Evolutionary conservation across 2,113 vertebrate species (phyloP), one percentile per base, ranked within the genome.

Genomic region (Notechis scutatus): DNA sequence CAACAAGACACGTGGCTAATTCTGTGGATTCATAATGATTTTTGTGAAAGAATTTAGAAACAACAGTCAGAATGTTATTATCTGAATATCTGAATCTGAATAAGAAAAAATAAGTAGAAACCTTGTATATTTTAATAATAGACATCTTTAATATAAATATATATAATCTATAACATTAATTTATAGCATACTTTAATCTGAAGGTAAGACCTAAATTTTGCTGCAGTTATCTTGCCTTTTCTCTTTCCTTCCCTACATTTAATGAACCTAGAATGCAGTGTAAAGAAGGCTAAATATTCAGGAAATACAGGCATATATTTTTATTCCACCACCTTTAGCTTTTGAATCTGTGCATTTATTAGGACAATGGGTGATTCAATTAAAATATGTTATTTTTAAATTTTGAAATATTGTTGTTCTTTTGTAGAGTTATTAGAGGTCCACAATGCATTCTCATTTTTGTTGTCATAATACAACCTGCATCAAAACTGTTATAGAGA

Each of bases 11-110:
- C 3, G 94, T 91, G 90, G 93, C 93, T 92, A 92, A 59, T 94
- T 95, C 91, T 85, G 91, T 94, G 93, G 91, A 5, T 95, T 95
- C 59, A 94, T 92, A 95, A 94, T 50, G 56, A 57, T 92, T 92
- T 81, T 85, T 69, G 54, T 94, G 90, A 95, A 93, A 95, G n/a
- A 94, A 34, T 90, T 56, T 92, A 45, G 42, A 42, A 52, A 54
- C 23, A 54, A 87, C 86, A 54, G 90, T 90, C 6, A 55, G 34
- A 34, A 1, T 92, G 3, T 93, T 95, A 91, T 64, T 93, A 74
- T 88, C 8, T 64, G 50, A 87, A 34, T 54, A 39, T 88, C 85
- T 88, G 56, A 87, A 21, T 34, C 47, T 24, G 90, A 21, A 91
- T 26, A 20, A 88, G 20, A 5, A 34, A 85, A 15, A 29, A 50